These are phyloP conservation scores for Poeciliopsis turrubarensis DNA, from an alignment of 2,113 vertebrate species.

Conservation along the genomic window DNA sequence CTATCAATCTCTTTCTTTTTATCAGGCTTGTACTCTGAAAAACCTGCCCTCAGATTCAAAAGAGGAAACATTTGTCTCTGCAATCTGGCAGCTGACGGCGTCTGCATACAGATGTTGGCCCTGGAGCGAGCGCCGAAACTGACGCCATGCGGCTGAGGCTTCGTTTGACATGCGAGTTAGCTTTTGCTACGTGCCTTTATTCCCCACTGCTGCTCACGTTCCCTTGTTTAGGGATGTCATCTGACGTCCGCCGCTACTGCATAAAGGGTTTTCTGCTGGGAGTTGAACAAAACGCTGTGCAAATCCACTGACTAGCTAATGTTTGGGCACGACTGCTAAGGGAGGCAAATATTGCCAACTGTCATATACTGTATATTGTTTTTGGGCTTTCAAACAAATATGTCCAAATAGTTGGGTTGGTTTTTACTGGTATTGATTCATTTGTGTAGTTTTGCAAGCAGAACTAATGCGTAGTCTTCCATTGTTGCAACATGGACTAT, in stretches of 20 bases:
- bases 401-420: too few species aligned
- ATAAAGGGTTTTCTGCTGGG: not conserved
- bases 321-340: not conserved
- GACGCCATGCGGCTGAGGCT: conserved; percentile 41
- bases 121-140: conserved; percentile 48
- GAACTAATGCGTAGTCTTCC: too few species aligned
- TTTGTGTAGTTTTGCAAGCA: too few species aligned
- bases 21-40: conserved; percentile 38
- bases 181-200: conserved; percentile 8
- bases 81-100: conserved; percentile 32
- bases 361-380: not conserved
- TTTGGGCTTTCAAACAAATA: not conserved
- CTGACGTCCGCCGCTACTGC: not conserved
- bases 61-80: conserved; percentile 43
- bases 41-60: conserved; percentile 8
- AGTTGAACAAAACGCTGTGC: not conserved
- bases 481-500: too few species aligned
- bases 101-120: conserved; percentile 65
- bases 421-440: too few species aligned
- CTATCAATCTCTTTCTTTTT: conserved; percentile 34
- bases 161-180: conserved; percentile 28
- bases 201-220: not conserved
- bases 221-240: conserved; percentile 6
- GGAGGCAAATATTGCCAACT: not conserved
- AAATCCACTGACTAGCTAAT: not conserved